phyloP scores from a whole-genome alignment of 1,140 invertebrate genomes.

The Pentalonia nigronervosa region DNA sequence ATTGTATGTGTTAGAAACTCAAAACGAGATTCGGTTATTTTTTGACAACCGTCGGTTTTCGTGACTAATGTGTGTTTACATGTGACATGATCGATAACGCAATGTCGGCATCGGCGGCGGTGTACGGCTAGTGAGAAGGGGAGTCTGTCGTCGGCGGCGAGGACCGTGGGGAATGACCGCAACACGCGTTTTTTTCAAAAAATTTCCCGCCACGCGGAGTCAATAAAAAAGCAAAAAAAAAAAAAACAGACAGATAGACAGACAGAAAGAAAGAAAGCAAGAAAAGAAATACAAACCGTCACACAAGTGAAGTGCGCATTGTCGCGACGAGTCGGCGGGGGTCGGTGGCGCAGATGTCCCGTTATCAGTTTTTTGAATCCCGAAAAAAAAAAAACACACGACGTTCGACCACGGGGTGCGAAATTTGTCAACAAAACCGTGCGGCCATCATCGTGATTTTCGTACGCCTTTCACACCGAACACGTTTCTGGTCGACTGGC shows the following conservation, averaged over 20 bases:
- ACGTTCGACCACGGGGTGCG: slow-evolving; percentile 30
- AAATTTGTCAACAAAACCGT: slow-evolving; percentile 58
- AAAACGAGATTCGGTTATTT: background rate
- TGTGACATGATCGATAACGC: slow-evolving; percentile 34
- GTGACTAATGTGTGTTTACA: slow-evolving; percentile 35
- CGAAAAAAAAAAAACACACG: slow-evolving; percentile 7
- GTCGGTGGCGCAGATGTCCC: slow-evolving; percentile 32
- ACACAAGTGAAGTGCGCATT: background rate
- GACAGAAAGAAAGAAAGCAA: background rate
- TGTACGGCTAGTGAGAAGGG: too few relatives aligned
- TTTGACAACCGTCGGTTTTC: slow-evolving; percentile 26
- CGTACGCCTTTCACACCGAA: slow-evolving; percentile 49
- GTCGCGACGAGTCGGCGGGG: background rate
- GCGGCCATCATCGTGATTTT: slow-evolving; percentile 4
- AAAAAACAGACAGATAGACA: too few relatives aligned
- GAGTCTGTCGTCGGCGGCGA: background rate
- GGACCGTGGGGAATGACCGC: slow-evolving; percentile 14
- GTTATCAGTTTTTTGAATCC: slow-evolving; percentile 54
- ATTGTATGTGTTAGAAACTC: background rate
- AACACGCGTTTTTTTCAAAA: background rate
- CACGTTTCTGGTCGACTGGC: slow-evolving; percentile 52
- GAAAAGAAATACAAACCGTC: slow-evolving; percentile 45
- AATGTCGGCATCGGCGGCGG: background rate
- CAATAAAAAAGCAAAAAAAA: slow-evolving; percentile 33
- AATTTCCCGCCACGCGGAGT: slow-evolving; percentile 29